Percentiles rank a stretch among this genome's conserved stretches.
Evolutionary conservation across 2,888 invertebrate genomes (phyloP).

Genomic region (Dynastes maya): DNA sequence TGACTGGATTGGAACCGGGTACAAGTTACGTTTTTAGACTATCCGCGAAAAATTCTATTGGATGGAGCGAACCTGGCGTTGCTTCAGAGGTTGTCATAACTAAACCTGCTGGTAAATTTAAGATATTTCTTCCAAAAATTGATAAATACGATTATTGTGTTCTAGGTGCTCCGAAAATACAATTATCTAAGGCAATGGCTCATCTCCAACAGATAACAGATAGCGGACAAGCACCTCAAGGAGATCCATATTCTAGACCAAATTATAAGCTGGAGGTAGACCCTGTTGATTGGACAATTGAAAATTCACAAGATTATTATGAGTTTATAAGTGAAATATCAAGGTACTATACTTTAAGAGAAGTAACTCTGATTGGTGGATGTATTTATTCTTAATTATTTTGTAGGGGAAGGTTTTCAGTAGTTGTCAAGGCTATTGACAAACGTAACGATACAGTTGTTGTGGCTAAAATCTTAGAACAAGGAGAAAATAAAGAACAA

Average conservation of each 20-base stretch:
- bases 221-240: conserved; percentile 79
- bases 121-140: neutral
- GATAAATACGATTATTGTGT: too few species aligned
- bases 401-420: conserved; percentile 86
- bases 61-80: conserved; percentile 93
- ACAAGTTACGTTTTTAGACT: conserved; percentile 92
- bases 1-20: conserved; percentile 83
- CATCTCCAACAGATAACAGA: conserved; percentile 91
- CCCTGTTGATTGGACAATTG: conserved; percentile 83
- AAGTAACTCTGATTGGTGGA: neutral
- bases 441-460: conserved; percentile 83
- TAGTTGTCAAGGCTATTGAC: conserved; percentile 87
- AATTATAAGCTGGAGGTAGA: conserved; percentile 84
- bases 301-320: conserved; percentile 82
- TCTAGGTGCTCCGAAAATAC: conserved; percentile 79
- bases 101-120: conserved; percentile 71
- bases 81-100: conserved; percentile 85
- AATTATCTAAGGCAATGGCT: conserved; percentile 86
- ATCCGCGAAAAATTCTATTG: conserved; percentile 91
- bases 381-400: neutral
- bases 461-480: conserved; percentile 88
- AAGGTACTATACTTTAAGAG: conserved; percentile 65
- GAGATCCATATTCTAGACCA: conserved; percentile 77
- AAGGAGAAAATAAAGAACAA: conserved; percentile 76
- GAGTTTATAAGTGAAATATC: conserved; percentile 89